A percentile compares a stretch with the other conserved stretches of the same genome.
Evolutionary conservation across 2,888 invertebrate genomes (phyloP).

Genomic region (Drosophila helvetica): DNA sequence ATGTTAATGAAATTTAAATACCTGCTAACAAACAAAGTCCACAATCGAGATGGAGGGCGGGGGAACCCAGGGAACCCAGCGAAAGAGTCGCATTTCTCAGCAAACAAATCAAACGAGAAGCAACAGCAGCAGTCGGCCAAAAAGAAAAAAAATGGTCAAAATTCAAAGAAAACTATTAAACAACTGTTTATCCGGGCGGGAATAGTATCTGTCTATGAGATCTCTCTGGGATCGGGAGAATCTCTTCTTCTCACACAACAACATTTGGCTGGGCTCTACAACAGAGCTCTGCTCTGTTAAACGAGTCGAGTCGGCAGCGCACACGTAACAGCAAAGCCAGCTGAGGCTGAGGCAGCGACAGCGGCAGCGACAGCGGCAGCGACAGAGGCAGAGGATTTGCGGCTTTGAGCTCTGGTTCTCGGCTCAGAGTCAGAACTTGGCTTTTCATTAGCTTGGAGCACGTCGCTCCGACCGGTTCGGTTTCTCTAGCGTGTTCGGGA

Average conservation of each 20-base stretch:
- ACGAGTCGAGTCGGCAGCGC: constrained; percentile 17
- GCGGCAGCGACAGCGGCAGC: constrained; percentile 24
- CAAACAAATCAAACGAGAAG: constrained; percentile 47
- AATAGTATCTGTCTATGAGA: constrained; percentile 53
- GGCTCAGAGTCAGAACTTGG: constrained; percentile 71
- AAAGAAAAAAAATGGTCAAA: constrained; percentile 52
- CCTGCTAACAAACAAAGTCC: constrained; percentile 71
- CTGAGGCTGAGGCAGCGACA: background rate
- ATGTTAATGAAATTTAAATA: constrained; percentile 77
- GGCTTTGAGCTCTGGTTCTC: constrained; percentile 71
- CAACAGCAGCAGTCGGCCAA: constrained; percentile 3
- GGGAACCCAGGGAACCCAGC: background rate
- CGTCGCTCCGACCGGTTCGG: constrained; percentile 53
- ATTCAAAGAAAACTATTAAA: constrained; percentile 80
- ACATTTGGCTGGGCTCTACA: constrained; percentile 56
- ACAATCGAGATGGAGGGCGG: constrained; percentile 32
- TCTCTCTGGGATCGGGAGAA: constrained; percentile 28
- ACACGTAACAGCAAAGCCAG: constrained; percentile 49
- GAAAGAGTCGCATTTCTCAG: constrained; percentile 61
- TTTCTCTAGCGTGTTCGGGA: constrained; percentile 24
- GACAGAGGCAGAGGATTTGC: constrained; percentile 17
- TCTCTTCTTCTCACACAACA: background rate
- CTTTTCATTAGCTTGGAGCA: constrained; percentile 76
- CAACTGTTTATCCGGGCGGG: constrained; percentile 56
- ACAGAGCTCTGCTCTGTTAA: constrained; percentile 60